Evolutionary conservation across 1,140 invertebrate species (phyloP), one percentile per base, ranked within the genome.

Genomic region (Tetranychus urticae): DNA sequence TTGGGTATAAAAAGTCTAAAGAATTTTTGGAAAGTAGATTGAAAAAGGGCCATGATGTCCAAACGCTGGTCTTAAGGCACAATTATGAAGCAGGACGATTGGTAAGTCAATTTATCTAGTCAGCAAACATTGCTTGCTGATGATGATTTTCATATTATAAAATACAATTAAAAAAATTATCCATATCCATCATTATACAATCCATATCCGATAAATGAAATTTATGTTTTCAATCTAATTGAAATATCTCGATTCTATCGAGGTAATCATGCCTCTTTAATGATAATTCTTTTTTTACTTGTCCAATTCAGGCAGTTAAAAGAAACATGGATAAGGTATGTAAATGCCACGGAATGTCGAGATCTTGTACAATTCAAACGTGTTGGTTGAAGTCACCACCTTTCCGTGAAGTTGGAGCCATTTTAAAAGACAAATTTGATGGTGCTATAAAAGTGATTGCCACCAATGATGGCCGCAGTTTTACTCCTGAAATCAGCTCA

Each of bases 261-360:
- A 42, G 39, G 5, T 42, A 42, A 42, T 42, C 39, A 5, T 42
- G 23, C 23, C 23, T 23, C 23, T 23, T 23, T 23, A 23, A 23
- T 23, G 23, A 23, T 23, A 23, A 23, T 42, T 42, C 10, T 5
- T 42, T 42, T 42, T 42, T 10, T 42, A 5, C 10, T 10, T 42
- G 5, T 42, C 39, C 10, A 5, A 6, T 10, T 42, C 86, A 86
- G 39, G 90, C 23, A 81, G 85, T 64, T 81, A 81, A 60, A 78
- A 84, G 61, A 86, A 55, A n/a, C 7, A 62, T 94, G 83, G 83
- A 88, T 68, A 77, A 86, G 35, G 80, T 88, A 10, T 97, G 91
- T 78, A 94, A 93, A 73, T 97, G 91, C 70, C 91, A 96, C 71
- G 91, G 91, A 7, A 89, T 94, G 73, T 91, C 87, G 0, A 90